Percentiles rank a stretch among this genome's conserved stretches.
Conservation (phyloP, 2,888 invertebrate species). For the Hartigia nigra region DNA sequence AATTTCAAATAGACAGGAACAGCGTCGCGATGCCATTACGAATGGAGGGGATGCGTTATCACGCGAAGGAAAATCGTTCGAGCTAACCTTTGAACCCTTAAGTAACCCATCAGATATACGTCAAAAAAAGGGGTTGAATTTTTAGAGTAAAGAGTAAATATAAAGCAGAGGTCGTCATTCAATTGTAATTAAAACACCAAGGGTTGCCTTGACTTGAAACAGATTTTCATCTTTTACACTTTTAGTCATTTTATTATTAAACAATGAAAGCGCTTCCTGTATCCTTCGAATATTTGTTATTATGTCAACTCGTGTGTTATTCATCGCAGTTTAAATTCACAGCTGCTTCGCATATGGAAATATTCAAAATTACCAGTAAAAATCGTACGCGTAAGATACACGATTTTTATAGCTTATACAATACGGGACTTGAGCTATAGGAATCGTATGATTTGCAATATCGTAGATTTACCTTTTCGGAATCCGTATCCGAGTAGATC, state of each 20-base stretch:
- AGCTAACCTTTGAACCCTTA: not conserved
- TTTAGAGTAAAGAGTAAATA: too few relatives aligned
- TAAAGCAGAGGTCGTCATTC: too few relatives aligned
- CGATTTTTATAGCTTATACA: not conserved
- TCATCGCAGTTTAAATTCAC: too few relatives aligned
- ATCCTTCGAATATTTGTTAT: not conserved
- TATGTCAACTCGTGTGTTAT: too few relatives aligned
- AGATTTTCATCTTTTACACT: not conserved
- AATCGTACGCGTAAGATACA: not conserved
- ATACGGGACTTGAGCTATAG: not conserved
- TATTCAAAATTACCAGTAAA: too few relatives aligned
- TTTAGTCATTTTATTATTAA: not conserved
- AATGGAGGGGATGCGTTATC: not conserved
- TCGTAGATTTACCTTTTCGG: constrained; percentile 68
- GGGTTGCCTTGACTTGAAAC: not conserved
- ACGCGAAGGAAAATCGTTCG: too few relatives aligned
- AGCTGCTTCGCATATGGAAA: too few relatives aligned
- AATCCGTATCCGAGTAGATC: constrained; percentile 69
- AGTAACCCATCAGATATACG: not conserved
- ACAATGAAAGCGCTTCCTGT: not conserved
- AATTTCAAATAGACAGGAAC: not conserved
- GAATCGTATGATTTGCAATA: not conserved
- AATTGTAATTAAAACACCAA: not conserved
- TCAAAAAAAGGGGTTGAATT: too few relatives aligned
- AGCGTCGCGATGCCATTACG: not conserved